Evolutionary conservation across 2,113 vertebrate genomes (phyloP), one percentile per base, ranked within the genome.

Genomic region (Poeciliopsis retropinna): DNA sequence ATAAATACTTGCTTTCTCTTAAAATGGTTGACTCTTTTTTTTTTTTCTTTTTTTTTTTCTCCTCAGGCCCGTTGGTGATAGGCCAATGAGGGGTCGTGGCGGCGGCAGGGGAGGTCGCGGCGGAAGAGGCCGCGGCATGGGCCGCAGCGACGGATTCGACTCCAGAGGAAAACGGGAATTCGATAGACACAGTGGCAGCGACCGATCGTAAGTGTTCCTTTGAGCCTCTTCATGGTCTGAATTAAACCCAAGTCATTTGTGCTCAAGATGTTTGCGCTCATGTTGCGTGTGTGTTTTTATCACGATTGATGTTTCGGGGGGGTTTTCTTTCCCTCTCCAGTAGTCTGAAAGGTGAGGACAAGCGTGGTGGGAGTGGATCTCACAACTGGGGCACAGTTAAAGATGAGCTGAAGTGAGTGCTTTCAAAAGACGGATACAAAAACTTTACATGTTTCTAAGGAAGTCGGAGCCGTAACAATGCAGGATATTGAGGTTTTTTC

Each of bases 381-480:
- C 98, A 99, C 95, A 99, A 99, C 95, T 99, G 98, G 98, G 98
- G 98, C 84, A 99, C 95, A 44, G 98, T 99, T 91, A 99, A 99
- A 94, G 98, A 99, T 79, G 98, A 99, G 75, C 85, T 99, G 64
- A 98, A 96, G 98, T 99, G 87, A 91, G 93, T 87, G 74, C 9
- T n/a, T 37, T 0, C 19, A 30, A 8, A 19, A 31, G 63, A 7
- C 71, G n/a, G 12, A 8, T 30, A 4, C 31, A 19, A 47, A 39
- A 61, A 9, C 5, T 9, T 57, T 34, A 17, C 30, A 51, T 29
- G 19, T 71, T 28, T 22, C 12, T 11, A 25, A 54, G 8, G 19
- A 11, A 4, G 39, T 29, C 44, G 3, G 9, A 15, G 11, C 4
- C 1, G 5, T n/a, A 22, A 2, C 41, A 3, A 0, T 25, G 41